Evolutionary conservation across 64 coral and sea anemone species (phyloP), one percentile per base, ranked within the genome.

Genomic region (Acropora tenuis): DNA sequence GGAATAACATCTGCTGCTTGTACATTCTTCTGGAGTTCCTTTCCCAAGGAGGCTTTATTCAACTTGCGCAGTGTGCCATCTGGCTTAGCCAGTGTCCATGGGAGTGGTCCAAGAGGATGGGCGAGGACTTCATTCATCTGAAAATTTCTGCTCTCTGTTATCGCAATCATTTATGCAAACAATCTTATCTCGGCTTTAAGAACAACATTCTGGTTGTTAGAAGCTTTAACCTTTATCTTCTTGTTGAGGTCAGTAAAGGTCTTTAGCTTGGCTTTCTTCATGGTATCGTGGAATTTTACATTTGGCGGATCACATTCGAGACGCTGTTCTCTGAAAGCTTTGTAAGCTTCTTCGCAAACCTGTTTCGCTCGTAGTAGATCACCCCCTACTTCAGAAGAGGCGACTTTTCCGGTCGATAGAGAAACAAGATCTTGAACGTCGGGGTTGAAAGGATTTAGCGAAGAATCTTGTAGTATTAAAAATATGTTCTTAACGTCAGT

Each of bases 231-330:
- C 88, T 80, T 65, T 43, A 89, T 59, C 52, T 89, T 89, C 88
- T 79, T 89, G 76, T 80, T 89, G 8, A 89, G 19, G 18, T 89
- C n/a, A 42, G 11, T 89, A 63, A 89, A 89, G 13, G 88, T 89
- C 48, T 89, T 89, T 1, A 89, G 77, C 52, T 79, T 89, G 5
- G 76, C 57, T 43, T 89, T 79, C 0, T 57, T 47, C 88, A 89
- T 18, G 30, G 69, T 79, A 41, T 79, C 88, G 48, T 89, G 88
- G 42, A 89, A 89, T 50, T 65, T 55, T 10, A 89, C 88, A 67
- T 47, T 79, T 42, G 10, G 50, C 6, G 67, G 65, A 18, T 89
- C 63, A 41, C 13, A 6, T 53, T 89, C 75, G 20, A 89, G 77
- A 50, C 87, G 78, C 18, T 89, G 55, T 46, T 76, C 16, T 73